A percentile compares a stretch with the other conserved stretches of the same genome.
These are phyloP conservation scores for Symphodus melops DNA, from an alignment of 2,113 vertebrate species.

Conservation along the genomic window DNA sequence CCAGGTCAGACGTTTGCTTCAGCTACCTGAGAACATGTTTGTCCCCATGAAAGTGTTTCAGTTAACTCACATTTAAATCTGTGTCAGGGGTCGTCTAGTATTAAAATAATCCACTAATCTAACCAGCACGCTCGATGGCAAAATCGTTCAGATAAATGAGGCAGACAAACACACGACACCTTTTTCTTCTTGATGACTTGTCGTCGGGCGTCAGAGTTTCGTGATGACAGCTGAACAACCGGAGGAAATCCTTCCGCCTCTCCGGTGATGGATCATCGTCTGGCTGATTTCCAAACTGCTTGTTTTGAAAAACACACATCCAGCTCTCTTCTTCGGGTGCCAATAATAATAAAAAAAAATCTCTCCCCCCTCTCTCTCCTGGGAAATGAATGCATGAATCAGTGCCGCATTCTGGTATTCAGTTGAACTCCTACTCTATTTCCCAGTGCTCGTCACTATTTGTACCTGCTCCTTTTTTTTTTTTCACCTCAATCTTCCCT, in stretches of 20 bases:
- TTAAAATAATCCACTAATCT: too few relatives aligned
- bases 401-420: background rate
- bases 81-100: too few relatives aligned
- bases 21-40: too few relatives aligned
- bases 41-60: too few relatives aligned
- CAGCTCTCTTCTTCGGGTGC: background rate
- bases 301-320: constrained; percentile 1
- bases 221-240: background rate
- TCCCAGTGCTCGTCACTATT: constrained; percentile 2
- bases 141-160: background rate
- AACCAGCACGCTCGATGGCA: background rate
- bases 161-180: background rate
- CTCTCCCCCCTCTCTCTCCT: too few relatives aligned
- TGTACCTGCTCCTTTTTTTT: constrained; percentile 16
- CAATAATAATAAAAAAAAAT: background rate
- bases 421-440: constrained; percentile 12
- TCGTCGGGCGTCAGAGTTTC: background rate
- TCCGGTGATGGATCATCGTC: background rate
- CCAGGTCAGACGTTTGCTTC: too few relatives aligned
- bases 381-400: constrained; percentile 23
- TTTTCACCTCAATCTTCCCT: constrained; percentile 35
- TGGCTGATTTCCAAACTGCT: constrained; percentile 10
- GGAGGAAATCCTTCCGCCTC: background rate
- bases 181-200: background rate
- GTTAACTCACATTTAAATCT: too few relatives aligned